Conservation (phyloP, 2,113 vertebrate species). For the Tenebrosternarchus preto region DNA sequence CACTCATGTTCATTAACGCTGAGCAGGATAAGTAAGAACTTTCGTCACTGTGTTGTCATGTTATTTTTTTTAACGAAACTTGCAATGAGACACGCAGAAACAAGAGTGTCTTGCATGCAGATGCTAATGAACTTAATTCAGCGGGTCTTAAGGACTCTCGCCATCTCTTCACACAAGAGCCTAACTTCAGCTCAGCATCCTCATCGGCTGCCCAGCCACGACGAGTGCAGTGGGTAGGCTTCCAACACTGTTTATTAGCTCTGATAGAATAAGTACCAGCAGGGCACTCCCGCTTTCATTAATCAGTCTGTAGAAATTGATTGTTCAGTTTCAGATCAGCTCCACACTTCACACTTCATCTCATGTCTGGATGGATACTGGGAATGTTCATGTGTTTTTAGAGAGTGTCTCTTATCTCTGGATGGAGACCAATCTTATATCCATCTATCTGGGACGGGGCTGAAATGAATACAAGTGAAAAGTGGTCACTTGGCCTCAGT, state of each 20-base stretch:
- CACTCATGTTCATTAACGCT: slow-evolving; percentile 33
- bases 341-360: slow-evolving; percentile 36
- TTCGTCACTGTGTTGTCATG: slow-evolving; percentile 9
- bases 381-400: slow-evolving; percentile 10
- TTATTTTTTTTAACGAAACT: slow-evolving; percentile 15
- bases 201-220: slow-evolving; percentile 21
- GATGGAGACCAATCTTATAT: slow-evolving; percentile 16
- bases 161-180: slow-evolving; percentile 20
- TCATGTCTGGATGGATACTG: slow-evolving; percentile 8
- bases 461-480: slow-evolving; percentile 10
- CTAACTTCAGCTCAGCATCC: slow-evolving; percentile 14
- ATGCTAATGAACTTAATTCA: slow-evolving; percentile 45
- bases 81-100: slow-evolving; percentile 24
- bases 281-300: slow-evolving; percentile 50
- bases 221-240: slow-evolving; percentile 41
- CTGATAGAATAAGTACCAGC: slow-evolving; percentile 47
- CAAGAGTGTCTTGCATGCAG: slow-evolving; percentile 17
- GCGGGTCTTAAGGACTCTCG: slow-evolving; percentile 34
- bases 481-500: background rate
- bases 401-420: background rate
- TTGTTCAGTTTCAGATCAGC: slow-evolving; percentile 48
- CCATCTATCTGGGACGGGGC: slow-evolving; percentile 15
- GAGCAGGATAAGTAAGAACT: background rate
- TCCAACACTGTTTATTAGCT: slow-evolving; percentile 47
- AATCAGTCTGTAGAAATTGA: slow-evolving; percentile 52